Evolutionary conservation across 2,113 vertebrate species (phyloP), one percentile per base, ranked within the genome.

Genomic region (Sylvia atricapilla): DNA sequence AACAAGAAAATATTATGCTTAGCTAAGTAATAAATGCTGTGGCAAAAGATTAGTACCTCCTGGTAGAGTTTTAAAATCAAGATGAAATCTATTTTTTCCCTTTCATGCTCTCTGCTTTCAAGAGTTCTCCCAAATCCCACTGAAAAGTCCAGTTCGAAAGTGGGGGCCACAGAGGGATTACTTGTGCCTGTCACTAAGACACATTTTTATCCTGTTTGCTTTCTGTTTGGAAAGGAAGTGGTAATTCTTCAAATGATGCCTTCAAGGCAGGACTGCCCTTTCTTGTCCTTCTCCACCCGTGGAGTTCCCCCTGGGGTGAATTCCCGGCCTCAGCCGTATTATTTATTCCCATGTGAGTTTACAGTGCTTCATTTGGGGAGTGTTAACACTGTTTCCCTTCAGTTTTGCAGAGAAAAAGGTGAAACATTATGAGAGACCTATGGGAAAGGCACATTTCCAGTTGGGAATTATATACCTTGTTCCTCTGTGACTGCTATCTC

Each of bases 161-260:
- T 13, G 7, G 20, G 39, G 46, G 67, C 43, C 31, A 25, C 41
- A 46, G 55, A 93, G 44, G 53, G n/a, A 92, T 95, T 86, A 85
- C 33, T 86, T 79, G 62, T 43, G 53, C 13, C 58, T 72, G 78
- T 62, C 76, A 80, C 68, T 49, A 44, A 66, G 68, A 93, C 60
- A 55, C n/a, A 10, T 78, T 83, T 97, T 96, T 50, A 41, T 72
- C 47, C 37, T 93, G 69, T 82, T 96, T 93, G 58, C 75, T 87
- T 82, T 82, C 55, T 84, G 10, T 58, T 89, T 79, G 76, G 78
- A 64, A 94, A 96, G 90, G 82, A 96, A 94, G 50, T 17, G 11
- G 62, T 92, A 66, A 93, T 92, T 95, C 80, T 96, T 97, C 88
- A 96, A 89, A 85, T 70, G 68, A 91, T 90, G 94, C 47, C 76